These are phyloP conservation scores for Spondyliosoma cantharus DNA, from an alignment of 2,797 vertebrate genomes.

Conservation along the genomic window DNA sequence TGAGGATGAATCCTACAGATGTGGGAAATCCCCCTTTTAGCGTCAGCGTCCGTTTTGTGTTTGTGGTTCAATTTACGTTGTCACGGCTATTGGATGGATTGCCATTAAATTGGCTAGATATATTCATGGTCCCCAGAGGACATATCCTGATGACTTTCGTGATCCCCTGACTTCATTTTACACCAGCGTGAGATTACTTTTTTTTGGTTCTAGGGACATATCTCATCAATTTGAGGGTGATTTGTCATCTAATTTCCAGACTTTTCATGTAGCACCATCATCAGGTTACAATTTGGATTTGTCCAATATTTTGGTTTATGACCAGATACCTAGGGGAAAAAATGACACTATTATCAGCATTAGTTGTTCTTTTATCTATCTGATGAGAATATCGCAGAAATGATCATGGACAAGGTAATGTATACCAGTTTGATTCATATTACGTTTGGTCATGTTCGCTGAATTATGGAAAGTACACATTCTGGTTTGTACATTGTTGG, in stretches of 20 bases:
- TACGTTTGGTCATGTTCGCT: too few relatives aligned
- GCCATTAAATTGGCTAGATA: neutral
- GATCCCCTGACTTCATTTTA: neutral
- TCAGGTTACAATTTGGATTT: neutral
- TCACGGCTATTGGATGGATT: neutral
- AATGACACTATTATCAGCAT: too few relatives aligned
- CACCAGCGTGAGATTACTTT: too few relatives aligned
- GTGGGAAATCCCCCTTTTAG: neutral
- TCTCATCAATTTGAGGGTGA: neutral
- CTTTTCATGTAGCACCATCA: neutral
- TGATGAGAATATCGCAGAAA: too few relatives aligned
- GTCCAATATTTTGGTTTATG: too few relatives aligned
- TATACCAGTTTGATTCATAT: too few relatives aligned
- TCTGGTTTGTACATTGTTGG: too few relatives aligned
- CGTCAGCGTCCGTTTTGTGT: neutral
- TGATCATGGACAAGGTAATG: too few relatives aligned
- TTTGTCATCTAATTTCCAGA: neutral
- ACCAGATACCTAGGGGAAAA: too few relatives aligned
- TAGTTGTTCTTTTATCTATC: too few relatives aligned
- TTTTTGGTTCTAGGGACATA: neutral
- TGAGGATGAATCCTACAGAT: neutral
- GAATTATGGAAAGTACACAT: too few relatives aligned
- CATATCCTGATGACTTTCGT: neutral
- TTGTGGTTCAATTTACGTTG: neutral
- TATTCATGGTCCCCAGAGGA: neutral